Base-by-base conservation (phyloP, 2,888 invertebrate species). In the Mimachlamys varia region DNA sequence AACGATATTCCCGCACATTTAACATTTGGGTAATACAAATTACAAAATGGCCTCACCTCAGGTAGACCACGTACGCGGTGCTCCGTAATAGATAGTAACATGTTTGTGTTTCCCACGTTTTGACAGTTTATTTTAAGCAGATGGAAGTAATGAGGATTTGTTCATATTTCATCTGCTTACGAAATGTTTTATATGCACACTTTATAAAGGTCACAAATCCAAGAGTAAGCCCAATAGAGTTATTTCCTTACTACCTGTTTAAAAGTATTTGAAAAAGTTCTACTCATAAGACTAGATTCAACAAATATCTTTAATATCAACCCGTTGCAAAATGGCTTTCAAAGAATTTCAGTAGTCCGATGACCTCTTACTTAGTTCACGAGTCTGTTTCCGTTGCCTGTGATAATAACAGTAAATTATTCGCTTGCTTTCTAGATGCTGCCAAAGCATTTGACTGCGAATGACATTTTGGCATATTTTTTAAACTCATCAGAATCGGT, bases 381-480 rank as follows among this genome's bases (percentile, higher is more conserved):
- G 90, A 89, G 62, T 62, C 62, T 2, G 58, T 89, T 15, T 49
- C 53, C 4, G 53, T 76, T 27, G 27, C 27, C 27, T 19, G 7
- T 17, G 90, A 76, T 27, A 22, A 87, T n/a, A 33, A 90, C 27
- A 50, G 53, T 12, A 17, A 87, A 37, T 5, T 89, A 1, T 37
- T 88, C 37, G 50, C 53, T n/a, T 49, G 38, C 17, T 50, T 90
- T 13, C n/a, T 88, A 5, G 90, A 90, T 55, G 88, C 62, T 37
- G 17, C 50, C 22, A 90, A 90, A 33, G 88, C 90, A 1, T 90
- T 88, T 49, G 88, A 90, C 50, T 62, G 88, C 17, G 88, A 88
- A 2, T 90, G 90, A 88, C 90, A 88, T 27, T 13, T 27, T 19
- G 89, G 88, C 0, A 38, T 90, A 5, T 87, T 90, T 4, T 88